Percentiles rank a stretch among this genome's conserved stretches.
phyloP scores from a whole-genome alignment of 2,113 vertebrate genomes.

The Aspidoscelis tigris region DNA sequence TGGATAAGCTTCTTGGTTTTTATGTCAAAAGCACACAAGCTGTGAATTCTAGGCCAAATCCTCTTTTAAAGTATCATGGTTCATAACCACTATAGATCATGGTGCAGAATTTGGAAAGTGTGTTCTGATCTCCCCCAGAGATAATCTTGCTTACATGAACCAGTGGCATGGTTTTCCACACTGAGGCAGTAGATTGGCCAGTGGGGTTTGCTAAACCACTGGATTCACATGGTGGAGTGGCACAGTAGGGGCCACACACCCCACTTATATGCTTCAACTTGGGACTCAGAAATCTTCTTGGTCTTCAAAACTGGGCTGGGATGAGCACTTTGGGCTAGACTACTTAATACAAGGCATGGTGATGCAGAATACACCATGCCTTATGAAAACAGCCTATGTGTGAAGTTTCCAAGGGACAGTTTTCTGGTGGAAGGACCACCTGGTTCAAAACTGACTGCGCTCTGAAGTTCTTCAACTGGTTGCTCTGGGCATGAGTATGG shows the following conservation, averaged over 20 bases:
- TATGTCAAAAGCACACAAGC: not conserved
- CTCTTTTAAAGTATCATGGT: not conserved
- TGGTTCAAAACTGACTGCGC: not conserved
- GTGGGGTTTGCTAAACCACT: too few species aligned
- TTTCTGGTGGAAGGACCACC: not conserved
- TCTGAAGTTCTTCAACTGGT: too few species aligned
- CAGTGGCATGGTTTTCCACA: not conserved
- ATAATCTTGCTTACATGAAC: not conserved
- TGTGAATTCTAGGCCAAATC: not conserved
- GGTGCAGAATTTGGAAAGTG: not conserved
- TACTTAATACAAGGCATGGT: too few species aligned
- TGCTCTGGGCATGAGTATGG: too few species aligned
- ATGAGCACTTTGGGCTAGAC: too few species aligned
- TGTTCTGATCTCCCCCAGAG: not conserved
- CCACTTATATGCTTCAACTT: too few species aligned
- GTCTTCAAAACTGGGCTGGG: too few species aligned
- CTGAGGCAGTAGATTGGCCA: too few species aligned
- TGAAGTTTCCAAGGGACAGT: not conserved
- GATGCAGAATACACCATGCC: too few species aligned
- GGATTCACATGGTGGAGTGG: too few species aligned
- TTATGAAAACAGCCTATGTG: not conserved
- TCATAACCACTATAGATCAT: not conserved
- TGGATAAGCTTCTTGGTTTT: not conserved
- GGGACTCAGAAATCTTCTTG: too few species aligned
- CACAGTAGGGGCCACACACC: too few species aligned